Evolutionary conservation across 1,140 invertebrate genomes (phyloP).

Genomic region (Acromyrmex heyeri): DNA sequence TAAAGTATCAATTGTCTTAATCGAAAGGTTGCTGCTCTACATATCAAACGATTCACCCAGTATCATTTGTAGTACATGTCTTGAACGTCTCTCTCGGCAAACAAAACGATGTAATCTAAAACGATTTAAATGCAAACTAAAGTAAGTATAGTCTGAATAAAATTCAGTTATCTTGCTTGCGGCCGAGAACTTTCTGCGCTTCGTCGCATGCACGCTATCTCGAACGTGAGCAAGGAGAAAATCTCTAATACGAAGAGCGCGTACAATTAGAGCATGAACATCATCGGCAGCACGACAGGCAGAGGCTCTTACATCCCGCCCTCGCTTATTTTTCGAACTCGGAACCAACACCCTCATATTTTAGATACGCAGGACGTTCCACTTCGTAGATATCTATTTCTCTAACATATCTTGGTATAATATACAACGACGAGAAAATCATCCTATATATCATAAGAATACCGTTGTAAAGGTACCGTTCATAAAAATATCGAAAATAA

Average conservation of each 20-base stretch:
- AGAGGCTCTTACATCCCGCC: slow-evolving; percentile 5
- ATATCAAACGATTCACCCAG: slow-evolving; percentile 23
- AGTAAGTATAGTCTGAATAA: slow-evolving; percentile 22
- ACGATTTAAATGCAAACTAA: slow-evolving; percentile 55
- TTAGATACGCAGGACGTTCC: not conserved
- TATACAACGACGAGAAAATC: not conserved
- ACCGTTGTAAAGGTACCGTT: not conserved
- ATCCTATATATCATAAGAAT: not conserved
- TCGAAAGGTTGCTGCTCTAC: slow-evolving; percentile 14
- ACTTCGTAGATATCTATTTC: not conserved
- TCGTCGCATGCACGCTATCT: slow-evolving; percentile 46
- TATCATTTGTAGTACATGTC: not conserved
- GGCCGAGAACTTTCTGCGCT: slow-evolving; percentile 53
- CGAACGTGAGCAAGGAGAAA: slow-evolving; percentile 54
- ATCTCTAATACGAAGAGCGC: slow-evolving; percentile 60
- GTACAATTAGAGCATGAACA: slow-evolving; percentile 56
- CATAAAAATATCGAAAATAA: not conserved
- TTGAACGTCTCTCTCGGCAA: not conserved
- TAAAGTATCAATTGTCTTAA: slow-evolving; percentile 43
- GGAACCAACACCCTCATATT: slow-evolving; percentile 6
- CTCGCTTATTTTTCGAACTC: slow-evolving; percentile 31
- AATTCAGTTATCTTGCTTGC: slow-evolving; percentile 43
- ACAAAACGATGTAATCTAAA: slow-evolving; percentile 13
- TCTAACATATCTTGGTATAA: not conserved
- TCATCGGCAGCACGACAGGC: slow-evolving; percentile 24